Conservation (phyloP, 2,797 vertebrate genomes). For the Lepus oiostolus region DNA sequence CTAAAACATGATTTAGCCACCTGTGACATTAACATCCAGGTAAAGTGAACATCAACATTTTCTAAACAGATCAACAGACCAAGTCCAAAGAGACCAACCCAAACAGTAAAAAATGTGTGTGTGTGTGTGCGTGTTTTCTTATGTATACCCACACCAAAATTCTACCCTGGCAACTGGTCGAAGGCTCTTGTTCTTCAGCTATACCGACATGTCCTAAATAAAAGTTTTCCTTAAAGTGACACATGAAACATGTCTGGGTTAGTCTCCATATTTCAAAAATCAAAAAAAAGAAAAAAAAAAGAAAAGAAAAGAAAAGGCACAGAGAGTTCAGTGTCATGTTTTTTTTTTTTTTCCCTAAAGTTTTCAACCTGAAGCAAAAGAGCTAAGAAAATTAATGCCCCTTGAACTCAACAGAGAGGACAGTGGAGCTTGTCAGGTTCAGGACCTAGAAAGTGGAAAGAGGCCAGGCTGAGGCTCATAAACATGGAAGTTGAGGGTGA, state of each 20-base stretch:
- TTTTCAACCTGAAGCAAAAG: background rate
- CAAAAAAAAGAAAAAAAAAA: background rate
- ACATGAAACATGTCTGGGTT: background rate
- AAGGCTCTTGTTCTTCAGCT: background rate
- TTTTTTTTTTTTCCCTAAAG: background rate
- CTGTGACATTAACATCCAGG: background rate
- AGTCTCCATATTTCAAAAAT: slow-evolving; percentile 41
- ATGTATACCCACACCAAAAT: background rate
- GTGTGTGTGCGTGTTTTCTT: background rate
- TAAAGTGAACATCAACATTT: background rate
- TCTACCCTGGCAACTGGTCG: background rate
- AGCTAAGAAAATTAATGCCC: background rate
- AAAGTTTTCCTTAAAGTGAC: slow-evolving; percentile 3
- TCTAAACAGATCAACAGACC: background rate
- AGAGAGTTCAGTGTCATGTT: background rate
- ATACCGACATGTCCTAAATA: background rate
- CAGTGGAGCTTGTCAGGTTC: background rate
- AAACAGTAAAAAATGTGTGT: background rate
- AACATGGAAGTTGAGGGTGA: background rate
- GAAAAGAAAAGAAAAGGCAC: background rate
- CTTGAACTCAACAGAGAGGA: background rate
- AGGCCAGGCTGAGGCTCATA: background rate
- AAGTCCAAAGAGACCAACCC: background rate
- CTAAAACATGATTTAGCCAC: background rate
- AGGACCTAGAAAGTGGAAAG: background rate